Conservation (phyloP, 2,113 vertebrate genomes). For the Notothenia rossii region DNA sequence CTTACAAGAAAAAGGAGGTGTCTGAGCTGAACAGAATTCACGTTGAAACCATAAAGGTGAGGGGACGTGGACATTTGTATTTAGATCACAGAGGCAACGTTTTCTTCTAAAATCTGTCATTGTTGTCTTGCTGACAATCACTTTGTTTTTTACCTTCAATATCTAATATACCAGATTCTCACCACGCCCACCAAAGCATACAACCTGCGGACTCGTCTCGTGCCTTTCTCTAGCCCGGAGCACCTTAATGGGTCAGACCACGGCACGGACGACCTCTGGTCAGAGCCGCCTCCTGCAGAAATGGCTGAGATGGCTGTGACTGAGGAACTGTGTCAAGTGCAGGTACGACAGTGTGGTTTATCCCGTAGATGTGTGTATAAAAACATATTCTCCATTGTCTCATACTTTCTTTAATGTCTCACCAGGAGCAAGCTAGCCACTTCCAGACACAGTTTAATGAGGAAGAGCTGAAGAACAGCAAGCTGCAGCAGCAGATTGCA, state of each 20-base stretch:
- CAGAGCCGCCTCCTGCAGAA: slow-evolving; percentile 88
- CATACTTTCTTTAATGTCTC: slow-evolving; percentile 1
- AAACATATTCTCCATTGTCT: not conserved
- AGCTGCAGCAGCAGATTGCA: slow-evolving; percentile 88
- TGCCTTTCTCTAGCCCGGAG: slow-evolving; percentile 87
- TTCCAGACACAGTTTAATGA: slow-evolving; percentile 89
- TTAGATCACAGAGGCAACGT: not conserved
- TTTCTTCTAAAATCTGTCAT: not conserved
- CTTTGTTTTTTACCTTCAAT: not conserved
- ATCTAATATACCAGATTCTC: slow-evolving; percentile 85
- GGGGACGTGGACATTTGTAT: not conserved
- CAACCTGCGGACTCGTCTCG: slow-evolving; percentile 86
- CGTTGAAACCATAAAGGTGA: slow-evolving; percentile 93
- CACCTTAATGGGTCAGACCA: slow-evolving; percentile 61
- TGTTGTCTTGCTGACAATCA: not conserved
- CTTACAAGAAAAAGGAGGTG: slow-evolving; percentile 90
- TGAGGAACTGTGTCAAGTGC: slow-evolving; percentile 89
- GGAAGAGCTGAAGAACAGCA: slow-evolving; percentile 90
- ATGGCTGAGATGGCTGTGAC: slow-evolving; percentile 92
- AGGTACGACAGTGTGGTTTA: slow-evolving; percentile 80
- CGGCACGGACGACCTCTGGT: slow-evolving; percentile 81
- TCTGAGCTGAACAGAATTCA: slow-evolving; percentile 94
- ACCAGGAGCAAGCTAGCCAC: slow-evolving; percentile 88
- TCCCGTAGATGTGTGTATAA: not conserved
- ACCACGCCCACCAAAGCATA: slow-evolving; percentile 92